These are phyloP conservation scores for Pecten maximus DNA, from an alignment of 2,888 invertebrate species.

Conservation along the genomic window DNA sequence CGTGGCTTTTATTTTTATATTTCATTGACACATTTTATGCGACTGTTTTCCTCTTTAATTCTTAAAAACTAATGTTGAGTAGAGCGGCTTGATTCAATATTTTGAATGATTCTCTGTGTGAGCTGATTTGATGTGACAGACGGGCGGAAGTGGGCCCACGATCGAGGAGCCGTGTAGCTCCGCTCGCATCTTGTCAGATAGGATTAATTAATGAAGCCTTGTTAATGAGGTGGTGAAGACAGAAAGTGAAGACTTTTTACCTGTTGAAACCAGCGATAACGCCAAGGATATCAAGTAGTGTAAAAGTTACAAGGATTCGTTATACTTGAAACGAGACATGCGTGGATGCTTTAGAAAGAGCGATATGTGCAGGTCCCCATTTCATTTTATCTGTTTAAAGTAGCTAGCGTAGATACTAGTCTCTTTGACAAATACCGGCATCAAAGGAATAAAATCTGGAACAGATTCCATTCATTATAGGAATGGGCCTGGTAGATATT, in stretches of 20 bases:
- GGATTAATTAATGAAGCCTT: neutral
- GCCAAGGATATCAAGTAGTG: neutral
- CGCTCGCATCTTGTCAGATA: neutral
- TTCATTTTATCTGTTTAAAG: neutral
- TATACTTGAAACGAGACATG: neutral
- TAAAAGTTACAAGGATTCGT: neutral
- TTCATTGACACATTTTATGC: slow-evolving; percentile 8
- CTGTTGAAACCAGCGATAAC: slow-evolving; percentile 5
- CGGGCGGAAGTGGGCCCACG: neutral
- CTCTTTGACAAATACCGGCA: neutral
- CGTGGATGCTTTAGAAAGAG: neutral
- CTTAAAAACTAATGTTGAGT: neutral
- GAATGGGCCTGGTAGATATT: neutral
- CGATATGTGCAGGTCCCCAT: neutral
- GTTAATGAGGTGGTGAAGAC: slow-evolving; percentile 11
- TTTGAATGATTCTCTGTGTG: neutral
- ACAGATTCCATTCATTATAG: neutral
- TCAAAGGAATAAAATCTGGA: neutral
- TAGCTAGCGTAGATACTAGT: neutral
- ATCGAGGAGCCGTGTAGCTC: neutral
- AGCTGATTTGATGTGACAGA: slow-evolving; percentile 4
- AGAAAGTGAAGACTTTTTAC: neutral
- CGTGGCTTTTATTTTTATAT: slow-evolving; percentile 16
- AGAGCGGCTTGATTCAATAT: neutral
- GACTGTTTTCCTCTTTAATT: slow-evolving; percentile 18